Percentiles rank a stretch among this genome's conserved stretches.
Evolutionary conservation across 2,797 vertebrate species (phyloP).

Genomic region (Hyperoplus lanceolatus): DNA sequence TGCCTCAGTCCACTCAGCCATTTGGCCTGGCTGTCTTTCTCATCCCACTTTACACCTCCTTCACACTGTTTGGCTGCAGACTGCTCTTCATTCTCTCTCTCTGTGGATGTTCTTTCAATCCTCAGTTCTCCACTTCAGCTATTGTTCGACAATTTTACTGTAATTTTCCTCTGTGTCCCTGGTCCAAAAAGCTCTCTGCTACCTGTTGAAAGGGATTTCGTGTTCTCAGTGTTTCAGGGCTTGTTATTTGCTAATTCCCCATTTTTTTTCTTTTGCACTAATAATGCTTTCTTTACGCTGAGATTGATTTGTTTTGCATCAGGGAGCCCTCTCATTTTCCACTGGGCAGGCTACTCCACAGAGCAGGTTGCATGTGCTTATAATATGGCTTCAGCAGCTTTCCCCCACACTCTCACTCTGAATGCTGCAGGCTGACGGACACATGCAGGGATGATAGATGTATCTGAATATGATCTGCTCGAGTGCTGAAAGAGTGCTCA

Average conservation of each 20-base stretch:
- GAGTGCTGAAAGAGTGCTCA: conserved; percentile 20
- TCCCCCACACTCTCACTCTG: conserved; percentile 28
- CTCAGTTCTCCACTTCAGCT: conserved; percentile 53
- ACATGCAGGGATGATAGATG: conserved; percentile 38
- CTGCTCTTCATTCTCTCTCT: conserved; percentile 73
- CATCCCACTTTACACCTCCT: conserved; percentile 82
- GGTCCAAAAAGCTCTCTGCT: conserved; percentile 31
- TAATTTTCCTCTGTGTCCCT: conserved; percentile 40
- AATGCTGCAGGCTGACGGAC: conserved; percentile 49
- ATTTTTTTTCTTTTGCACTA: conserved; percentile 26
- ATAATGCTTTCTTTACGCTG: conserved; percentile 2
- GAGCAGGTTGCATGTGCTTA: conserved; percentile 44
- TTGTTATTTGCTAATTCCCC: conserved; percentile 9
- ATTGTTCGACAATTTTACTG: conserved; percentile 34
- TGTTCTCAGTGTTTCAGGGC: conserved; percentile 13
- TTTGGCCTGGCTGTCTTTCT: conserved; percentile 74
- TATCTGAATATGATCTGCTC: conserved; percentile 34
- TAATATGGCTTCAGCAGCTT: conserved; percentile 30
- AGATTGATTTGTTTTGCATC: conserved; percentile 43
- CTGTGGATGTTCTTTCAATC: conserved; percentile 68
- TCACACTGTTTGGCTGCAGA: conserved; percentile 74
- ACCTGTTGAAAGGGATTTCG: conserved; percentile 36
- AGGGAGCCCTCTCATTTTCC: conserved; percentile 37
- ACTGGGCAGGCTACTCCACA: background rate
- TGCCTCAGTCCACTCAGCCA: conserved; percentile 62